Evolutionary conservation across 1,140 invertebrate genomes (phyloP), one percentile per base, ranked within the genome.

Genomic region (Campoletis sonorensis): DNA sequence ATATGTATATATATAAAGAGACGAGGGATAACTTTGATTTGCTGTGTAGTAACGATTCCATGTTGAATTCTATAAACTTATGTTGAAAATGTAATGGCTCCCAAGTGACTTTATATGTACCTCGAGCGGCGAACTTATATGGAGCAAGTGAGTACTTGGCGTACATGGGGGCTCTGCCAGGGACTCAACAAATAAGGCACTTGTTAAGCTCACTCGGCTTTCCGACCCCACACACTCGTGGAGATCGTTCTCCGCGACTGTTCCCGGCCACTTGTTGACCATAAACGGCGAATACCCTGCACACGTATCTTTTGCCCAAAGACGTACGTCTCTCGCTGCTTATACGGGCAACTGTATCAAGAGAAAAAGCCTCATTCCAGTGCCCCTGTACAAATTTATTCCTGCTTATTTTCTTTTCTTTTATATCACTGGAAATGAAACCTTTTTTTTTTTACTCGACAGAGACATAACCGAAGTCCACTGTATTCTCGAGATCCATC

Each of bases 151-250:
- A 64, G 77, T 76, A 64, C 81, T 86, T 75, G 82, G 82, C 80
- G 51, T 78, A 45, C 76, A 67, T 67, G 58, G 58, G 75, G 40
- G 21, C 54, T 33, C 21, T 8, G 58, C 76, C 81, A 81, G 83
- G 84, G 86, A 76, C 79, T 86, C 81, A 87, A 88, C 88, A 88
- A 89, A 89, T 88, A 88, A 87, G 88, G 88, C 85, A 87, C 85
- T 89, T 88, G 88, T 88, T 86, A 85, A 86, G 84, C 85, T 81
- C 78, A 84, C 77, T 80, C 84, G 79, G 79, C 73, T 84, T n/a
- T n/a, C 61, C 67, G 37, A 71, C 16, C 15, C 71, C 45, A 64
- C 21, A 21, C 61, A 78, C 83, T 70, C 64, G 68, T 61, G 83
- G 75, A 82, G 51, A 27, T 16, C n/a, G 18, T 13, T 64, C 76